Evolutionary conservation across 2,113 vertebrate genomes (phyloP).

Genomic region (Saimiri boliviensis): DNA sequence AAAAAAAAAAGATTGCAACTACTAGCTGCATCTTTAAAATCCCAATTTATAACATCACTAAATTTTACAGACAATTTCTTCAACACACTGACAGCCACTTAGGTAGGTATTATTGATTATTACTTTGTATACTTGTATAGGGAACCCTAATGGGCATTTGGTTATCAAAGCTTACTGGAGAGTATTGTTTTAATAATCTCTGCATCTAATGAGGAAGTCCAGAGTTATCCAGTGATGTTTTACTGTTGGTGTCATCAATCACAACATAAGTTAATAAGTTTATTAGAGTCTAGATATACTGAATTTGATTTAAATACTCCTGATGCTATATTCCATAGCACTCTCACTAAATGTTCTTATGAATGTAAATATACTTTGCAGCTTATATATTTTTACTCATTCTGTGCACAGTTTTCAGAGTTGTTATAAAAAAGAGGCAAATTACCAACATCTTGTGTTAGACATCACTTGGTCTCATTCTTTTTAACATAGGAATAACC

Average conservation of each 20-base stretch:
- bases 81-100: background rate
- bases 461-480: background rate
- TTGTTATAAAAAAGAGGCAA: background rate
- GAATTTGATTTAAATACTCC: background rate
- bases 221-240: background rate
- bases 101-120: background rate
- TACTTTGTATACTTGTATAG: background rate
- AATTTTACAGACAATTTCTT: background rate
- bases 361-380: background rate
- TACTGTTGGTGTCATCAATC: background rate
- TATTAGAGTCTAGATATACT: background rate
- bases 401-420: background rate
- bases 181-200: background rate
- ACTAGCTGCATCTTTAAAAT: background rate
- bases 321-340: background rate
- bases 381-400: background rate
- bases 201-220: background rate
- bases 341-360: background rate
- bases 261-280: background rate
- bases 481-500: background rate
- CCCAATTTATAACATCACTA: background rate
- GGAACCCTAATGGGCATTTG: background rate
- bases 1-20: background rate
- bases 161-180: too few species aligned
- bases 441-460: background rate